Evolutionary conservation across 2,888 invertebrate species (phyloP).

Genomic region (Ichneumoninae sp.): DNA sequence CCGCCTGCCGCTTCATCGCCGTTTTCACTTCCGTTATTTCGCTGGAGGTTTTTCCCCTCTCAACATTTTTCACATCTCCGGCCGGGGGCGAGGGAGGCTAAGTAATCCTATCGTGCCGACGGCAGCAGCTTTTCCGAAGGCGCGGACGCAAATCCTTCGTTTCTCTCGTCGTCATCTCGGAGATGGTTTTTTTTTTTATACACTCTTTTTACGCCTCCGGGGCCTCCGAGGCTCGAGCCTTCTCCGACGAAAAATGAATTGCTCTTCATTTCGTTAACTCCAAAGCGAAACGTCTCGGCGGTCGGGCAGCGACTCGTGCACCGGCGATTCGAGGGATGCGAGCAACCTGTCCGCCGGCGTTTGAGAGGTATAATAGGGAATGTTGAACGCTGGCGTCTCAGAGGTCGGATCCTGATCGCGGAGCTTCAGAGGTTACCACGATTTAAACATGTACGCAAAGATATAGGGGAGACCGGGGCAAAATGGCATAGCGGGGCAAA

Average conservation of each 20-base stretch:
- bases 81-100: background rate
- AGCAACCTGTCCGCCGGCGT: no score
- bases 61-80: conserved; percentile 15
- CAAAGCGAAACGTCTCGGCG: background rate
- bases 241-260: conserved; percentile 27
- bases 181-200: background rate
- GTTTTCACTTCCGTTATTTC: conserved; percentile 37
- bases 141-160: conserved; percentile 34
- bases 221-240: background rate
- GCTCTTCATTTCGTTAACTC: conserved; percentile 36
- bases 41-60: background rate
- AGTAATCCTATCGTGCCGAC: conserved; percentile 8
- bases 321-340: no score
- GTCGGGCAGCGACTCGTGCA: no score
- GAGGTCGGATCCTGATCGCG: no score
- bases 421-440: no score
- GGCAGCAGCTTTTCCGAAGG: conserved; percentile 19
- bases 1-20: background rate
- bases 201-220: background rate
- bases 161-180: background rate
- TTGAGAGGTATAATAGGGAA: no score
- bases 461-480: no score
- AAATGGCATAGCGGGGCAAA: no score
- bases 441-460: no score
- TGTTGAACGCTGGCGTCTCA: no score